These are phyloP conservation scores for Crenuchus spilurus DNA, from an alignment of 2,797 vertebrate species.

Conservation along the genomic window DNA sequence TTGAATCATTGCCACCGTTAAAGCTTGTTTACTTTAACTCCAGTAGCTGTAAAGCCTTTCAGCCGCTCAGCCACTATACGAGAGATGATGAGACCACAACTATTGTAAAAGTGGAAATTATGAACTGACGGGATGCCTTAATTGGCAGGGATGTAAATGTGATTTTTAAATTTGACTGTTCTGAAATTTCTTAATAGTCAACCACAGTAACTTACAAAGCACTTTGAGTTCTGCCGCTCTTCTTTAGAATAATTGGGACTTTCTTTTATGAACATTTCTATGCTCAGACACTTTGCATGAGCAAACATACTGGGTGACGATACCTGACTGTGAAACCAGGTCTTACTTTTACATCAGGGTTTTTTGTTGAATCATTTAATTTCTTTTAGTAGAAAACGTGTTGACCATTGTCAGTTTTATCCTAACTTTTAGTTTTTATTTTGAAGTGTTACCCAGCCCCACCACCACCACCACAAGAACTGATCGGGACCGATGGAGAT, in stretches of 20 bases:
- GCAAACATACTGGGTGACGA: neutral
- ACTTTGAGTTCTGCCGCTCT: neutral
- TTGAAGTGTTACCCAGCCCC: too few relatives aligned
- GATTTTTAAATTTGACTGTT: conserved; percentile 16
- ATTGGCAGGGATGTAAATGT: neutral
- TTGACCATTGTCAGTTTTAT: conserved; percentile 5
- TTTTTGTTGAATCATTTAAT: neutral
- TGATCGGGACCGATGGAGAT: neutral
- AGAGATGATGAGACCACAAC: neutral
- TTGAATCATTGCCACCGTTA: neutral
- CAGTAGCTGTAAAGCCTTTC: conserved; percentile 3
- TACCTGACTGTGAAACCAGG: neutral
- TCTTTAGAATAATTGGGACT: conserved; percentile 6
- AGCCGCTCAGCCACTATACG: neutral
- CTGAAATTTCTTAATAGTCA: neutral
- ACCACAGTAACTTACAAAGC: neutral
- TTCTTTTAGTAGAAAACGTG: neutral
- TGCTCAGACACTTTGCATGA: neutral
- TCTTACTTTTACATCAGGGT: neutral
- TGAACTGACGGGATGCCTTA: neutral
- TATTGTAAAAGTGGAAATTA: neutral
- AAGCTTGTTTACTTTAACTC: conserved; percentile 24
- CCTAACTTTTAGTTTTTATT: too few relatives aligned
- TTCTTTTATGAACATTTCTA: neutral
- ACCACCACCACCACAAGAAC: neutral